phyloP scores from a whole-genome alignment of 2,888 invertebrate species.

The Dasysyrphus albostriatus region DNA sequence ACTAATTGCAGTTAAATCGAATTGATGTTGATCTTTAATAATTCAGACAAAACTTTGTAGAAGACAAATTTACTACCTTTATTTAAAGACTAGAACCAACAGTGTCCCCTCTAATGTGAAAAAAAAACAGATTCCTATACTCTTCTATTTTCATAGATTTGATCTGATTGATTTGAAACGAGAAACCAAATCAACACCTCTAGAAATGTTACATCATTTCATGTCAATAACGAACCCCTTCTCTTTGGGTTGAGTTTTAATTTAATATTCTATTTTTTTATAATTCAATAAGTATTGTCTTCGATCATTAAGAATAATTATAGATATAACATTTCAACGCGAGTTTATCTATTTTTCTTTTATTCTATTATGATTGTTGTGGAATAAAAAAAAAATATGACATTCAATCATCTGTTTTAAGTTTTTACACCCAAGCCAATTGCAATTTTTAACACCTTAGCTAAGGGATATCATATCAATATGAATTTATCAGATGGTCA shows the following conservation, averaged over 20 bases:
- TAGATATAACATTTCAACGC: neutral
- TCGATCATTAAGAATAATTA: neutral
- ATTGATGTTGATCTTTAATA: neutral
- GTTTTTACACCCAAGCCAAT: neutral
- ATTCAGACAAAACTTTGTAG: neutral
- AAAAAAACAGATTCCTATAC: neutral
- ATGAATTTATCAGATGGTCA: neutral
- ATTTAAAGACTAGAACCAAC: neutral
- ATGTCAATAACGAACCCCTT: neutral
- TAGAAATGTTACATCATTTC: constrained; percentile 1
- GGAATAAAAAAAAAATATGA: constrained; percentile 1
- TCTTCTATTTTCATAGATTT: neutral
- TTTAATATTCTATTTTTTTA: neutral
- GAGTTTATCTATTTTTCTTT: neutral
- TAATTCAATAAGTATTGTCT: neutral
- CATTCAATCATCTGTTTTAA: constrained; percentile 32
- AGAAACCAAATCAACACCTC: constrained; percentile 16
- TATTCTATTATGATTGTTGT: neutral
- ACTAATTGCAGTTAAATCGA: neutral
- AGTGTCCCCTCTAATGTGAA: neutral
- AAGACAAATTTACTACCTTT: neutral
- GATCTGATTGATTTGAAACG: neutral
- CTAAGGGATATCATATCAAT: constrained; percentile 1
- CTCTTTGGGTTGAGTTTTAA: neutral
- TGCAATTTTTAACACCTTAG: constrained; percentile 4